A percentile compares a stretch with the other conserved stretches of the same genome.
phyloP scores from a whole-genome alignment of 2,113 vertebrate species.

The Otis tarda region DNA sequence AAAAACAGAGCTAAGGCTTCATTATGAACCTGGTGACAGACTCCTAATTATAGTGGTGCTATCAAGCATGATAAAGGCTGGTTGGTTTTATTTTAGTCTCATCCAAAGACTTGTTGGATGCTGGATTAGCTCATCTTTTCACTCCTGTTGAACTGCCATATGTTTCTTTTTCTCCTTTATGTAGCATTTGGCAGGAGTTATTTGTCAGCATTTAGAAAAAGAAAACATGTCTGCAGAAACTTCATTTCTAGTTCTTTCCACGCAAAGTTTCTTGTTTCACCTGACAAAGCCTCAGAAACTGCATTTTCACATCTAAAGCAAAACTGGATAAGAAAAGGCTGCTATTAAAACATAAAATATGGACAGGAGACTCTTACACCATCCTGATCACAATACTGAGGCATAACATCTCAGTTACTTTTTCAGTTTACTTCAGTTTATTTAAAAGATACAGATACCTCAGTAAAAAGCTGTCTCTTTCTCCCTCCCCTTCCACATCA shows the following conservation, averaged over 20 bases:
- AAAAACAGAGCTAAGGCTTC: constrained; percentile 55
- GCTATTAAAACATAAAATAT: constrained; percentile 1
- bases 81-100: constrained; percentile 63
- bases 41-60: constrained; percentile 67
- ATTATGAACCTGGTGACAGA: constrained; percentile 59
- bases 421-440: neutral
- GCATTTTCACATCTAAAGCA: neutral
- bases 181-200: constrained; percentile 58
- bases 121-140: constrained; percentile 69
- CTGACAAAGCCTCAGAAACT: neutral
- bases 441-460: constrained; percentile 16
- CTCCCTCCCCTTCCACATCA: constrained; percentile 2
- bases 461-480: constrained; percentile 6
- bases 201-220: constrained; percentile 59
- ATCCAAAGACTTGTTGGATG: constrained; percentile 63
- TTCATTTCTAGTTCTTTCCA: constrained; percentile 29
- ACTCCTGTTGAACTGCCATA: constrained; percentile 62
- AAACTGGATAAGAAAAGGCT: neutral
- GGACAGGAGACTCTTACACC: neutral
- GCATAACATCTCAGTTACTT: neutral
- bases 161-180: constrained; percentile 67
- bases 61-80: constrained; percentile 66
- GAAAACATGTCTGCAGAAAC: constrained; percentile 40
- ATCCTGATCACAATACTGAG: neutral
- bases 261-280: neutral